A percentile compares a stretch with the other conserved stretches of the same genome.
These are phyloP conservation scores for Serinus canaria DNA, from an alignment of 2,113 vertebrate genomes.

Conservation along the genomic window DNA sequence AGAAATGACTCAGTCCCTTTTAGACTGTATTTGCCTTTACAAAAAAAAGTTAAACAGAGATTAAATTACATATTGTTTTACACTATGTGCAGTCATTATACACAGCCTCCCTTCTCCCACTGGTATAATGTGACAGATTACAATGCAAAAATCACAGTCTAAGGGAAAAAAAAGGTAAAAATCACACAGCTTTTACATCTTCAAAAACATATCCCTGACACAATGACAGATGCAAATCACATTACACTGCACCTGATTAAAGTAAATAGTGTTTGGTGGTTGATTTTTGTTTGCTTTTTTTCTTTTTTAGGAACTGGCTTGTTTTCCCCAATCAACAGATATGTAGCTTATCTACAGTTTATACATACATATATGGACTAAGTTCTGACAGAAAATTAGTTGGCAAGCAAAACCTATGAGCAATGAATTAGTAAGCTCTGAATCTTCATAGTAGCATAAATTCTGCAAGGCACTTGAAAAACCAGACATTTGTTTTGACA, in stretches of 20 bases:
- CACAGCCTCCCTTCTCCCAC: not conserved
- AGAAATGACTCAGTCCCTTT: slow-evolving; percentile 20
- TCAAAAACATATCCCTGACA: not conserved
- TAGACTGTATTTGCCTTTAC: not conserved
- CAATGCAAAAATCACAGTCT: not conserved
- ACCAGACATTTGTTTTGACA: not conserved
- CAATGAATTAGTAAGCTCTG: not conserved
- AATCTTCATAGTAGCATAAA: not conserved
- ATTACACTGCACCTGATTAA: not conserved
- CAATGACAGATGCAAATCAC: not conserved
- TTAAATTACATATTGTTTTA: not conserved
- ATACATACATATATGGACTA: not conserved
- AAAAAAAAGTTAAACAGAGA: not conserved
- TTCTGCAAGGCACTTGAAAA: not conserved
- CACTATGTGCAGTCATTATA: not conserved
- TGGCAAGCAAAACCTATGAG: not conserved
- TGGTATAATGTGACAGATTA: not conserved
- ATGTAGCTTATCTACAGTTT: not conserved
- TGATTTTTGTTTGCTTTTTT: not conserved
- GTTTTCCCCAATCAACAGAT: not conserved
- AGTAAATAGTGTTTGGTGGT: not conserved
- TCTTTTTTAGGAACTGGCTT: not conserved
- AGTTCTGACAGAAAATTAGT: not conserved
- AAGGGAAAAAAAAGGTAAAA: not conserved
- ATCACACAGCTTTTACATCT: not conserved